Percentiles rank a stretch among this genome's conserved stretches.
phyloP scores from a whole-genome alignment of 1,140 invertebrate species.

The Leguminivora glycinivorella region DNA sequence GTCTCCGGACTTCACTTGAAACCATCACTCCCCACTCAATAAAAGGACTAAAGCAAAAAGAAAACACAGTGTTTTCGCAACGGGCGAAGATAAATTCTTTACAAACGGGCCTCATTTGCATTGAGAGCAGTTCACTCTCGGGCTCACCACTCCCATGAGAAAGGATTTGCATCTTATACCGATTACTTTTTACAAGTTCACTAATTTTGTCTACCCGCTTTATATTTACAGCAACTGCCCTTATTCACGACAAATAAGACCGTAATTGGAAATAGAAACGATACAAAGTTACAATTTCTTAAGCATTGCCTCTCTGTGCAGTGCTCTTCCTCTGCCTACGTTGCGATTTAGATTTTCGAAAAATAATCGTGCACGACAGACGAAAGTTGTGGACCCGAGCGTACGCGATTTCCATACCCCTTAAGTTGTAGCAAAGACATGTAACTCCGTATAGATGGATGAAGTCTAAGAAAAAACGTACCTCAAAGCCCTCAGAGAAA shows the following conservation, averaged over 20 bases:
- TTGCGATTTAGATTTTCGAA: too few relatives aligned
- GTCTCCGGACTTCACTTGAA: neutral
- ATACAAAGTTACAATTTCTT: neutral
- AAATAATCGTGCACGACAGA: too few relatives aligned
- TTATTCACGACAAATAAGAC: slow-evolving; percentile 17
- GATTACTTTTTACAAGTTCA: slow-evolving; percentile 69
- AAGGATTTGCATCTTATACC: slow-evolving; percentile 62
- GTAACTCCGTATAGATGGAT: too few relatives aligned
- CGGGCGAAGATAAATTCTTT: slow-evolving; percentile 37
- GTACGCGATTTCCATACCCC: too few relatives aligned
- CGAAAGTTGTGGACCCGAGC: too few relatives aligned
- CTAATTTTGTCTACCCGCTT: slow-evolving; percentile 55
- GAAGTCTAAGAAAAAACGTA: too few relatives aligned
- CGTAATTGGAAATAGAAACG: neutral
- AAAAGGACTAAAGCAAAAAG: slow-evolving; percentile 16
- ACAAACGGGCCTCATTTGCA: slow-evolving; percentile 56
- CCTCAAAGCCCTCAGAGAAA: too few relatives aligned
- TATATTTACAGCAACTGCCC: slow-evolving; percentile 37
- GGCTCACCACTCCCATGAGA: slow-evolving; percentile 46
- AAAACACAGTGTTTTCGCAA: slow-evolving; percentile 27
- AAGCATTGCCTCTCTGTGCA: too few relatives aligned
- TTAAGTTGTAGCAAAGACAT: too few relatives aligned
- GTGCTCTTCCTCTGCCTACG: too few relatives aligned
- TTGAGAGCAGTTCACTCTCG: slow-evolving; percentile 54
- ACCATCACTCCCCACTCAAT: slow-evolving; percentile 20